Evolutionary conservation across 1,140 invertebrate species (phyloP).

Genomic region (Oryctes rhinoceros): DNA sequence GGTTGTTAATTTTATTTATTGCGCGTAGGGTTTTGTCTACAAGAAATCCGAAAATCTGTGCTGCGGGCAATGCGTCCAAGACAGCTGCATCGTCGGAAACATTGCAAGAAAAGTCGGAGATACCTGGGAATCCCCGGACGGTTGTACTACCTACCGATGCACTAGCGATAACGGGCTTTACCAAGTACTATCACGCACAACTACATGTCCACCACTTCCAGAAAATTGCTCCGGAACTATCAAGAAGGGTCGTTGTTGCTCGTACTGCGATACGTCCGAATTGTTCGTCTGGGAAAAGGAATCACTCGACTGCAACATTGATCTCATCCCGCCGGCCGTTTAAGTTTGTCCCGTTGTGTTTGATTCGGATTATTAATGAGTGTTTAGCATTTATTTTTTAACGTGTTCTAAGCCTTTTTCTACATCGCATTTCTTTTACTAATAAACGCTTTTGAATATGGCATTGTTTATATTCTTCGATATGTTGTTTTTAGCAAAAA

Average conservation of each 20-base stretch:
- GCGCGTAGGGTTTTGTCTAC: not conserved
- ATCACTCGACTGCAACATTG: not conserved
- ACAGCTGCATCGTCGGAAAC: not conserved
- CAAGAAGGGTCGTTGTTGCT: not conserved
- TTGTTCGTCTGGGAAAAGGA: slow-evolving; percentile 1
- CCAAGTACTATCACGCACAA: not conserved
- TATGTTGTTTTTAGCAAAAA: too few relatives aligned
- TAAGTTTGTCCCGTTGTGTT: not conserved
- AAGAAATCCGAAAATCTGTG: not conserved
- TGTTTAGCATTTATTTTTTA: too few relatives aligned
- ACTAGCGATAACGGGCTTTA: not conserved
- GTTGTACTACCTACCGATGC: not conserved
- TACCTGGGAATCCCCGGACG: not conserved
- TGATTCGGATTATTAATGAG: too few relatives aligned
- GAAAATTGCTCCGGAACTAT: not conserved
- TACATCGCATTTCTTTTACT: too few relatives aligned
- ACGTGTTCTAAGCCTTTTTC: too few relatives aligned
- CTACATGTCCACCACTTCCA: not conserved
- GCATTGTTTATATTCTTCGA: too few relatives aligned
- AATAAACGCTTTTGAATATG: too few relatives aligned
- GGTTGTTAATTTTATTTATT: not conserved
- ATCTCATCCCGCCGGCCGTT: not conserved
- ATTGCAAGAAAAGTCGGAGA: not conserved
- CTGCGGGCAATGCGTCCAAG: slow-evolving; percentile 1
- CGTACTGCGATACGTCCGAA: not conserved